A percentile compares a stretch with the other conserved stretches of the same genome.
phyloP scores from a whole-genome alignment of 2,888 invertebrate species.

The Epicampocera succincta region DNA sequence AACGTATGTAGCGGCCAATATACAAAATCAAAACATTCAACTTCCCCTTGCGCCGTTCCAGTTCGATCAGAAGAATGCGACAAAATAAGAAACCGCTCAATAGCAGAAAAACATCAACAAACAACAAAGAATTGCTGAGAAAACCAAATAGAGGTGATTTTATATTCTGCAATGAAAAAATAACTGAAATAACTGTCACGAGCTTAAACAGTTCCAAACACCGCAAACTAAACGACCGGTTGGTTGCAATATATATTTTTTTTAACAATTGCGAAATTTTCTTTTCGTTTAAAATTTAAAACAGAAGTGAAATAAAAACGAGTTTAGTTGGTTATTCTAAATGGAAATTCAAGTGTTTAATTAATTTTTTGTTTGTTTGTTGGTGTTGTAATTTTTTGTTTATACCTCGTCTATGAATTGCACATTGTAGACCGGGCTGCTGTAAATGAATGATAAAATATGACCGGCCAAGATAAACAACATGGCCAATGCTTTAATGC shows the following conservation, averaged over 20 bases:
- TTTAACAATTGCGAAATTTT: conserved; percentile 49
- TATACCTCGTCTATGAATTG: conserved; percentile 82
- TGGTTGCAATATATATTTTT: neutral
- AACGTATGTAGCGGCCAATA: conserved; percentile 86
- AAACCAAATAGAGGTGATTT: conserved; percentile 84
- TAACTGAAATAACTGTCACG: conserved; percentile 19
- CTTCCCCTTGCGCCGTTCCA: conserved; percentile 85
- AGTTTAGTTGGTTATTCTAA: conserved; percentile 65
- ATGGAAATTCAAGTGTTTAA: conserved; percentile 62
- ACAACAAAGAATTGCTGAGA: conserved; percentile 86
- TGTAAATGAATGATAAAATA: conserved; percentile 85
- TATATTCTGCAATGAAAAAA: conserved; percentile 82
- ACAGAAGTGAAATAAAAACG: conserved; percentile 31
- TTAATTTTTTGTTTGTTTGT: conserved; percentile 24
- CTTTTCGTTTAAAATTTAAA: conserved; percentile 23
- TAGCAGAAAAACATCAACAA: conserved; percentile 88
- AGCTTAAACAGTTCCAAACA: conserved; percentile 13
- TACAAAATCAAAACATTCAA: conserved; percentile 85
- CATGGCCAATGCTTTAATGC: conserved; percentile 87
- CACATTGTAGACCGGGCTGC: conserved; percentile 86
- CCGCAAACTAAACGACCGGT: neutral
- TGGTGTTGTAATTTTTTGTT: neutral
- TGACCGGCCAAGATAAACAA: conserved; percentile 86
- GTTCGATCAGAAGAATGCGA: conserved; percentile 85
- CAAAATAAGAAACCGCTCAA: conserved; percentile 88